phyloP scores from a whole-genome alignment of 2,113 vertebrate species.

The Malurus cyaneus region DNA sequence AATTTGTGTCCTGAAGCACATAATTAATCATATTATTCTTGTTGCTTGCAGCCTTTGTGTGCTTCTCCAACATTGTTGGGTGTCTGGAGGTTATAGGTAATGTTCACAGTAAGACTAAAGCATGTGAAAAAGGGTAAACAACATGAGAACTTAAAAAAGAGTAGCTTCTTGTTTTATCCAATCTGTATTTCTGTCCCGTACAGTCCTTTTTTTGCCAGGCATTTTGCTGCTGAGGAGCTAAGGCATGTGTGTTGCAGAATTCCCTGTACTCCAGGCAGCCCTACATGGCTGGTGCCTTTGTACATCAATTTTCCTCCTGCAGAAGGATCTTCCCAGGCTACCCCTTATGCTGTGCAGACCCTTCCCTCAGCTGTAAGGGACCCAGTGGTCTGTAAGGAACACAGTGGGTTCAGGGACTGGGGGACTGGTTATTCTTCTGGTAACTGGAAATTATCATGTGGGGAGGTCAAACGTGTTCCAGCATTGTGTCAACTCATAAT shows the following conservation, averaged over 20 bases:
- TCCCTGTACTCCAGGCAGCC: fast-evolving
- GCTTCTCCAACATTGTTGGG: neutral
- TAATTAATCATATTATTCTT: neutral
- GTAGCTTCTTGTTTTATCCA: neutral
- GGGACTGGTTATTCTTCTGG: neutral
- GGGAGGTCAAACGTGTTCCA: neutral
- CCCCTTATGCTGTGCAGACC: neutral
- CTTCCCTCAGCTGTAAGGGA: neutral
- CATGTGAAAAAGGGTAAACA: neutral
- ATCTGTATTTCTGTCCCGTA: neutral
- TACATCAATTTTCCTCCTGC: fast-evolving
- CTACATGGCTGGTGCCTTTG: fast-evolving
- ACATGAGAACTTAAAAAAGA: neutral
- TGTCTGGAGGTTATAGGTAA: neutral
- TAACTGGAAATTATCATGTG: neutral
- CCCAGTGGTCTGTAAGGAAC: no score
- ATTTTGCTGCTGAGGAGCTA: neutral
- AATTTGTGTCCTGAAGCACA: neutral
- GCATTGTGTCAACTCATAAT: neutral
- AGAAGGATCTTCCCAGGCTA: neutral
- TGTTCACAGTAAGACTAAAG: neutral
- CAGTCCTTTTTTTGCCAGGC: neutral
- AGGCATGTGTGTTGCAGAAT: neutral
- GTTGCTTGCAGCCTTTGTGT: neutral
- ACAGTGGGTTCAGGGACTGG: fast-evolving